Evolutionary conservation across 2,113 vertebrate genomes (phyloP).

Genomic region (Bubalus kerabau): DNA sequence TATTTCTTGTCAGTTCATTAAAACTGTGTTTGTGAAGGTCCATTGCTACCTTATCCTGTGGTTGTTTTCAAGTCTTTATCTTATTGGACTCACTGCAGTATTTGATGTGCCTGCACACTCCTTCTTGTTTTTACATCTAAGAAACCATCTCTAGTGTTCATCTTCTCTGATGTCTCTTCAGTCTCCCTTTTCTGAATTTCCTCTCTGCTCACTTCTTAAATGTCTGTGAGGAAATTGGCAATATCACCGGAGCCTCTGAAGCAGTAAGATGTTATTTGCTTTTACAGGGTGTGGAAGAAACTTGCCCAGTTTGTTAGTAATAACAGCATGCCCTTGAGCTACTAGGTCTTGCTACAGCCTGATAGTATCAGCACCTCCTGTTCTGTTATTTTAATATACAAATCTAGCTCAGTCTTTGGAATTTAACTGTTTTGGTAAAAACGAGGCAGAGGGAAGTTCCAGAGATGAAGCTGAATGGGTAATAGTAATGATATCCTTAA

Average conservation of each 20-base stretch:
- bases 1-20: slow-evolving; percentile 11
- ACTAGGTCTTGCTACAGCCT: neutral
- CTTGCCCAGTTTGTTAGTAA: neutral
- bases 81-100: neutral
- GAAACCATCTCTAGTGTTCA: neutral
- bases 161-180: neutral
- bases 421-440: neutral
- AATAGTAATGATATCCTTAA: neutral
- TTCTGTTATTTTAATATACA: neutral
- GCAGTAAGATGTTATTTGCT: neutral
- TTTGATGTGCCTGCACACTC: neutral
- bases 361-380: neutral
- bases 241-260: neutral
- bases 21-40: slow-evolving; percentile 6
- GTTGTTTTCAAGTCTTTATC: neutral
- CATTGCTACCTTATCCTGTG: neutral
- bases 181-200: neutral
- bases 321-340: neutral
- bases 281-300: neutral
- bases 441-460: neutral
- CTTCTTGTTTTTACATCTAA: neutral
- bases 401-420: neutral
- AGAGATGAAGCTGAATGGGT: neutral
- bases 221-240: neutral
- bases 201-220: neutral